These are phyloP conservation scores for Semibalanus balanoides DNA, from an alignment of 1,140 invertebrate species.

Conservation along the genomic window DNA sequence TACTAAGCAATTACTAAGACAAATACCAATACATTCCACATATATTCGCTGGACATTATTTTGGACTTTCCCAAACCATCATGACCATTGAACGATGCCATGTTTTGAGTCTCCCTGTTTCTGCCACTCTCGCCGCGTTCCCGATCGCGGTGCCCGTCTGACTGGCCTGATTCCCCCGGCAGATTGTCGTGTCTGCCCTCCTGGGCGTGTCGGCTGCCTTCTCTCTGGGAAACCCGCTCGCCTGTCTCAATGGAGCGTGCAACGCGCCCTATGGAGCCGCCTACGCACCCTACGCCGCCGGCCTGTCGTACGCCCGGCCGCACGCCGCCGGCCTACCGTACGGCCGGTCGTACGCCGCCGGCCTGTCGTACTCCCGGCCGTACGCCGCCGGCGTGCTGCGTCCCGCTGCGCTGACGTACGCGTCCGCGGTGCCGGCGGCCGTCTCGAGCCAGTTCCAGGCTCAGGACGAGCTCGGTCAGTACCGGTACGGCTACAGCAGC, in stretches of 20 bases:
- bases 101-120: background rate
- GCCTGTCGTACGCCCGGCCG: background rate
- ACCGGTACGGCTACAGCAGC: conserved; percentile 19
- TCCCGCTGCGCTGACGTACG: background rate
- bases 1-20: no score
- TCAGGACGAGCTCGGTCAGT: conserved; percentile 22
- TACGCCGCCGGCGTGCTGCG: background rate
- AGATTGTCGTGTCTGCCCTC: background rate
- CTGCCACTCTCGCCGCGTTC: background rate
- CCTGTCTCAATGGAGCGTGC: no score
- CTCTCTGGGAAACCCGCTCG: background rate
- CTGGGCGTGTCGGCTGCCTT: background rate
- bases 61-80: background rate
- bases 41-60: background rate
- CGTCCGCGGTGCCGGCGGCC: background rate
- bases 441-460: conserved; percentile 18
- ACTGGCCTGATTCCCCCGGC: background rate
- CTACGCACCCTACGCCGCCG: background rate
- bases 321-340: no score
- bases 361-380: no score
- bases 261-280: background rate
- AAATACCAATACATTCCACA: no score
- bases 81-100: background rate
- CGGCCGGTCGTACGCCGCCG: no score
- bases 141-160: background rate